Evolutionary conservation across 2,888 invertebrate genomes (phyloP), one percentile per base, ranked within the genome.

Genomic region (Brenthis hecate): DNA sequence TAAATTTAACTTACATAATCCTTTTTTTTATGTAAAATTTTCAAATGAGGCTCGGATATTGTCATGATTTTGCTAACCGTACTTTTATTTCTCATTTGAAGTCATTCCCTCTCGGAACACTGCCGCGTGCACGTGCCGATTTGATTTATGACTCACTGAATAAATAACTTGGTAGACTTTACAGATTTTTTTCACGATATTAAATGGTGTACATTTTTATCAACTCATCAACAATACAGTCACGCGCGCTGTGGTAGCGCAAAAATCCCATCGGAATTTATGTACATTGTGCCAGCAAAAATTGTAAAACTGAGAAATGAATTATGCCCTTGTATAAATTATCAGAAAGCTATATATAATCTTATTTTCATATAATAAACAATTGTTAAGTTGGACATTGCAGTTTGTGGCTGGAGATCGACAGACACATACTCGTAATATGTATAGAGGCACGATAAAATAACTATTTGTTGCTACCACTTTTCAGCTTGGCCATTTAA

Each of bases 131-230:
- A 89, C 87, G 89, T 88, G 89, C 84, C 85, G 81, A 85, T 85
- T 80, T 91, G 90, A 91, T 90, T 90, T 91, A 91, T 86, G 80
- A 77, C 80, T 81, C 73, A 81, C 82, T 86, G 87, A 88, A 91
- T 90, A 89, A 87, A 89, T 88, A 87, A 86, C 81, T 81, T 80
- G 73, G 77, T 56, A 79, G 81, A 81, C 81, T 76, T 80, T 82
- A 81, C 80, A 73, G 70, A 72, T 72, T 80, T 74, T 74, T 75
- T 72, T 66, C 68, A 65, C 66, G 32, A 67, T 63, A 73, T 72
- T 68, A 69, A 70, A 72, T 69, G 70, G 64, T 72, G 70, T 70
- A 66, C 60, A 68, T 69, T 70, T 72, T 74, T 70, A 71, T 72
- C 69, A 71, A 72, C 65, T 69, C 70, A 72, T 74, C 73, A 72